These are phyloP conservation scores for Drosophila serrata DNA, from an alignment of 1,140 invertebrate species.

Conservation along the genomic window DNA sequence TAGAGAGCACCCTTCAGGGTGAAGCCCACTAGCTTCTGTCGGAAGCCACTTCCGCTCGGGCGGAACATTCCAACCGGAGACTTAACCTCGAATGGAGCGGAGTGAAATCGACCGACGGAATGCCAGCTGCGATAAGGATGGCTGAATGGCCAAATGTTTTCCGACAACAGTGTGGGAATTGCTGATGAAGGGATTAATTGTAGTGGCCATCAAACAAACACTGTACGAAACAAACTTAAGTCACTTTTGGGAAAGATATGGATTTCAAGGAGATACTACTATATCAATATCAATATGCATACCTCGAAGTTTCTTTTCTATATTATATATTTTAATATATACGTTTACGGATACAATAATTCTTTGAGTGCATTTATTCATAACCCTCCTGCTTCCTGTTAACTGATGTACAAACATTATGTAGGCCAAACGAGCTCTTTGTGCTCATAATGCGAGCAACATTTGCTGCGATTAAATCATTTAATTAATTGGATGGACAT, in stretches of 20 bases:
- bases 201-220: constrained; percentile 16
- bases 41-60: constrained; percentile 19
- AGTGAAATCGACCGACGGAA: neutral
- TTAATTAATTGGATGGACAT: constrained; percentile 52
- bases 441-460: constrained; percentile 35
- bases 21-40: constrained; percentile 30
- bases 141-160: constrained; percentile 22
- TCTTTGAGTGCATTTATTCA: neutral
- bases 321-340: neutral
- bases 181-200: constrained; percentile 41
- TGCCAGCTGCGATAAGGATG: constrained; percentile 38
- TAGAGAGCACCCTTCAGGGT: constrained; percentile 42
- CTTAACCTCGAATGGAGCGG: constrained; percentile 3
- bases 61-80: constrained; percentile 39
- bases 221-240: no score
- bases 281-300: neutral
- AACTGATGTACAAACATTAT: constrained; percentile 10
- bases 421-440: constrained; percentile 21
- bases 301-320: no score
- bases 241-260: no score
- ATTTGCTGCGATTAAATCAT: constrained; percentile 56
- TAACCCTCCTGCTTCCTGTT: constrained; percentile 10
- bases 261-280: no score
- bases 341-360: neutral
- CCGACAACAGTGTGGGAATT: constrained; percentile 18